phyloP scores from a whole-genome alignment of 2,113 vertebrate species.

The Pachyramphus minor region DNA sequence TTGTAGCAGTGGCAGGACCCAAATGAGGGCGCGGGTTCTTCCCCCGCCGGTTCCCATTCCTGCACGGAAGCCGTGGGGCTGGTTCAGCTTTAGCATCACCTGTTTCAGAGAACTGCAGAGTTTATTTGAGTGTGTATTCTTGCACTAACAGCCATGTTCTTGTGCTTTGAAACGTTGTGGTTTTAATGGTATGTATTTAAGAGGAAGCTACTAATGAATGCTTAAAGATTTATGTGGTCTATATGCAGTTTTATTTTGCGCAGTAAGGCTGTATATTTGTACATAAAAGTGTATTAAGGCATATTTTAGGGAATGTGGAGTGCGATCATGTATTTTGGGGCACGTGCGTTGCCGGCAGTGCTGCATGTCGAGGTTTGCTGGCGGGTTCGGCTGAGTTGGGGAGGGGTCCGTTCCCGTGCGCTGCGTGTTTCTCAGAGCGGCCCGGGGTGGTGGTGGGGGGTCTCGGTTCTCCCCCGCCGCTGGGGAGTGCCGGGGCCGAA shows the following conservation, averaged over 20 bases:
- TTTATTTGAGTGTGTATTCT: neutral
- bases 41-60: no score
- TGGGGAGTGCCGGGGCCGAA: neutral
- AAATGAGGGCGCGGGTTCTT: neutral
- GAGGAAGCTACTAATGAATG: neutral
- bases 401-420: neutral
- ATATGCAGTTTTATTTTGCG: neutral
- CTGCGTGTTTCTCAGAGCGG: neutral
- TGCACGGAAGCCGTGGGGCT: neutral
- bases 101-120: neutral
- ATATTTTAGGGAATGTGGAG: neutral
- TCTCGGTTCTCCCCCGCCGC: neutral
- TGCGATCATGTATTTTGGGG: rapidly evolving
- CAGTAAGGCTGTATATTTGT: neutral
- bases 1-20: neutral
- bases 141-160: neutral
- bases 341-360: neutral
- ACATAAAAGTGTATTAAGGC: neutral
- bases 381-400: neutral
- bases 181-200: neutral
- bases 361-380: neutral
- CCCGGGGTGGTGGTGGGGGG: no score
- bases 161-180: neutral
- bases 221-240: neutral
- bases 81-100: neutral